Evolutionary conservation across 2,888 invertebrate species (phyloP).

Genomic region (Eubasilissa splendida): DNA sequence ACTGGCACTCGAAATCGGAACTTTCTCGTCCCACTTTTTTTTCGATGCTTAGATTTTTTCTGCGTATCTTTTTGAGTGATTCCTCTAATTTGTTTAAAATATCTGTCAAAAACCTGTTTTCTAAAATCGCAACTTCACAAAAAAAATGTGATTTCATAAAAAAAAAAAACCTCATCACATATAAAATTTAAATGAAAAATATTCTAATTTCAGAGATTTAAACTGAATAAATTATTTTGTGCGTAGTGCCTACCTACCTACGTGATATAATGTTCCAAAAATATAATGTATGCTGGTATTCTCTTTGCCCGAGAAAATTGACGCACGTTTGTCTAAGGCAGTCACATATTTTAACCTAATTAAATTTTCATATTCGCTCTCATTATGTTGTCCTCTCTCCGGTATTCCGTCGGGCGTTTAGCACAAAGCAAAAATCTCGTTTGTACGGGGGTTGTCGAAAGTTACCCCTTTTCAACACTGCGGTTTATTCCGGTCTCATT

Average conservation of each 20-base stretch:
- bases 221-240: too few relatives aligned
- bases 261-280: background rate
- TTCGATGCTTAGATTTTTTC: too few relatives aligned
- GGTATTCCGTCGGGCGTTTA: background rate
- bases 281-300: background rate
- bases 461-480: constrained; percentile 30
- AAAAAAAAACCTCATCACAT: too few relatives aligned
- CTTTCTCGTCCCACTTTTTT: too few relatives aligned
- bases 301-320: constrained; percentile 13
- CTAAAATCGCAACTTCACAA: too few relatives aligned
- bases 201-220: too few relatives aligned
- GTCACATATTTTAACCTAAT: background rate
- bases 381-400: constrained; percentile 11
- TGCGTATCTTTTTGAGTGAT: too few relatives aligned
- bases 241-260: background rate
- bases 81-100: too few relatives aligned
- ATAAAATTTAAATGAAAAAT: too few relatives aligned
- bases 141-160: too few relatives aligned
- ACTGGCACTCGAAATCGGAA: too few relatives aligned
- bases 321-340: constrained; percentile 12
- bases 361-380: constrained; percentile 9
- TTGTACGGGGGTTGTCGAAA: constrained; percentile 34
- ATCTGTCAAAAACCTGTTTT: too few relatives aligned
- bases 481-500: constrained; percentile 24
- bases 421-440: constrained; percentile 41